These are phyloP conservation scores for Etheostoma cragini DNA, from an alignment of 2,113 vertebrate species.

Conservation along the genomic window DNA sequence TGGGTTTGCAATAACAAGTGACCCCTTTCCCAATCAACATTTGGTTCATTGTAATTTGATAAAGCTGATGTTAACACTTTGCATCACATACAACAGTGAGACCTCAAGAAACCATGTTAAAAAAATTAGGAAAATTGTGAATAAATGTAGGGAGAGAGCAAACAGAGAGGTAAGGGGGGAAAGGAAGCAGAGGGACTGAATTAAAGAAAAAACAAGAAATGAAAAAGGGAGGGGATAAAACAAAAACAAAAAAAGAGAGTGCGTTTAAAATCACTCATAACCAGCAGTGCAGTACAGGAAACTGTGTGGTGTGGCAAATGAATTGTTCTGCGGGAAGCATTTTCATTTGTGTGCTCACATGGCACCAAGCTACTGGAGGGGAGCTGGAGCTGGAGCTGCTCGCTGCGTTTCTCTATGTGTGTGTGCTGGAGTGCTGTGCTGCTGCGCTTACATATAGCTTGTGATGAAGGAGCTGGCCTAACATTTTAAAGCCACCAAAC, in stretches of 20 bases:
- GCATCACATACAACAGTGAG: not conserved
- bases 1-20: not conserved
- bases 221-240: conserved; percentile 1
- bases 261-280: conserved; percentile 39
- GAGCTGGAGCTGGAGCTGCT: not conserved
- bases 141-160: conserved; percentile 2
- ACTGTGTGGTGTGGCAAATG: conserved; percentile 49
- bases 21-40: not conserved
- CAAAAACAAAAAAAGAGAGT: conserved; percentile 4
- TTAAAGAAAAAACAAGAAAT: conserved; percentile 21
- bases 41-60: not conserved
- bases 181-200: conserved; percentile 20
- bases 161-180: not conserved
- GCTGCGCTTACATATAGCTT: not conserved
- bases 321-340: conserved; percentile 70
- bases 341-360: conserved; percentile 58
- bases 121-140: conserved; percentile 3
- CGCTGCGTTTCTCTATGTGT: not conserved
- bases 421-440: not conserved
- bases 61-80: not conserved
- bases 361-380: conserved; percentile 23
- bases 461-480: not conserved
- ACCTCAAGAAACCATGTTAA: not conserved
- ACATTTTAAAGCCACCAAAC: conserved; percentile 22
- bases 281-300: conserved; percentile 41